Evolutionary conservation across 2,888 invertebrate genomes (phyloP).

Genomic region (Rugalucina vietnamica): DNA sequence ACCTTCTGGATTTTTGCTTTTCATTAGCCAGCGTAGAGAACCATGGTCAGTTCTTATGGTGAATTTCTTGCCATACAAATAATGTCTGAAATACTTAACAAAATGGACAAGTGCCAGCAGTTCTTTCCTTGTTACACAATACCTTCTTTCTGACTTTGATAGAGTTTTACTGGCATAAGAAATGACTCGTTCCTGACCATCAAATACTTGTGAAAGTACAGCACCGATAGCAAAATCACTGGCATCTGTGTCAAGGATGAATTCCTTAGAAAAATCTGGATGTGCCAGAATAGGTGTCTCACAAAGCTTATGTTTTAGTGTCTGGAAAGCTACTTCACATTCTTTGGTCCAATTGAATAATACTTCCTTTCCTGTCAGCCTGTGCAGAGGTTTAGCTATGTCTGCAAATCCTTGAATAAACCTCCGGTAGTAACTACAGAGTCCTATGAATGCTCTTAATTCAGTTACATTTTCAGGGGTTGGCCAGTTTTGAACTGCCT

Average conservation of each 20-base stretch:
- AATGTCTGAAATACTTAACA: constrained; percentile 6
- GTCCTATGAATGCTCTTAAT: background rate
- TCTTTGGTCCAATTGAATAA: background rate
- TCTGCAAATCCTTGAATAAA: background rate
- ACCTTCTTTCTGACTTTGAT: too few species aligned
- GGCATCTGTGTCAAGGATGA: constrained; percentile 40
- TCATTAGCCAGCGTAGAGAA: background rate
- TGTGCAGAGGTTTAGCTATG: background rate
- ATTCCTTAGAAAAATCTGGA: constrained; percentile 20
- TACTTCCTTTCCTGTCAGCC: background rate
- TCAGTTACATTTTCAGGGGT: background rate
- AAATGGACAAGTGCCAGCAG: too few species aligned
- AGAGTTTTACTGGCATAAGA: too few species aligned
- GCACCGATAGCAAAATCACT: constrained; percentile 31
- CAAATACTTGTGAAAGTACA: constrained; percentile 41
- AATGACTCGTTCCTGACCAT: too few species aligned
- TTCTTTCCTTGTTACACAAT: too few species aligned
- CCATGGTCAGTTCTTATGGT: constrained; percentile 9
- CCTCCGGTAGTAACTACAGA: constrained; percentile 1
- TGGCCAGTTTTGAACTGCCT: background rate
- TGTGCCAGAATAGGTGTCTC: constrained; percentile 13
- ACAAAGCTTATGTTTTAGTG: background rate
- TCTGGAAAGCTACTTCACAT: background rate
- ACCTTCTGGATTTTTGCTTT: background rate
- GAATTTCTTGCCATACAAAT: constrained; percentile 2